Percentiles rank a stretch among this genome's conserved stretches.
Conservation (phyloP, 2,888 invertebrate genomes). For the Chymomyza amoena region DNA sequence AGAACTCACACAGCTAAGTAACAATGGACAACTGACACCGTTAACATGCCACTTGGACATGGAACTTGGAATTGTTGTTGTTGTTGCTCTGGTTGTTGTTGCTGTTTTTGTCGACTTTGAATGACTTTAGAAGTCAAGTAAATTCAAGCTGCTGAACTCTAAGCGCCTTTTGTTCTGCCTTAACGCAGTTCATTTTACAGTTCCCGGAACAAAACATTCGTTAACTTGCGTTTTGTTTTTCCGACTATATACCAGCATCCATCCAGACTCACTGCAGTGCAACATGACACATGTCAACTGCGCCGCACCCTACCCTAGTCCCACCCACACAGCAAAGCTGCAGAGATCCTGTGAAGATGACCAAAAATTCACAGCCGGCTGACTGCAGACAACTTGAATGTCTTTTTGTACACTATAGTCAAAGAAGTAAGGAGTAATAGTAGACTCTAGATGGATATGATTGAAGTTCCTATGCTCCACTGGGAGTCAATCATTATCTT, state of each 20-base stretch:
- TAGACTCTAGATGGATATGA: too few relatives aligned
- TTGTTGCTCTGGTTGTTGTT: slow-evolving; percentile 14
- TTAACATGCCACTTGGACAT: slow-evolving; percentile 67
- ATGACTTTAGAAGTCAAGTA: slow-evolving; percentile 32
- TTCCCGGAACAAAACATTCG: slow-evolving; percentile 46
- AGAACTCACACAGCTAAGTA: background rate
- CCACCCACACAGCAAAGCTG: too few relatives aligned
- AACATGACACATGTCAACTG: slow-evolving; percentile 67
- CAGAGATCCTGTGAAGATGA: slow-evolving; percentile 3
- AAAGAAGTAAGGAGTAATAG: too few relatives aligned
- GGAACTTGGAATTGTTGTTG: slow-evolving; percentile 30
- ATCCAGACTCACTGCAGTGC: slow-evolving; percentile 33
- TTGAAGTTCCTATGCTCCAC: too few relatives aligned
- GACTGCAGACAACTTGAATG: background rate
- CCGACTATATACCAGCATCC: slow-evolving; percentile 3
- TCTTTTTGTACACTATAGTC: background rate
- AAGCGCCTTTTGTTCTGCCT: slow-evolving; percentile 1
- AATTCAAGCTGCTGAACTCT: slow-evolving; percentile 31
- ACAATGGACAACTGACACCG: slow-evolving; percentile 38
- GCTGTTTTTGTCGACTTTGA: slow-evolving; percentile 30
- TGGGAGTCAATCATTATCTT: too few relatives aligned
- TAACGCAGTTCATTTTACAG: slow-evolving; percentile 56
- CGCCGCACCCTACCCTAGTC: slow-evolving; percentile 18
- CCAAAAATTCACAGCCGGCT: slow-evolving; percentile 26
- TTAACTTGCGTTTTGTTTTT: slow-evolving; percentile 41